Base-by-base conservation (phyloP, 2,113 vertebrate genomes). In the Papio anubis region DNA sequence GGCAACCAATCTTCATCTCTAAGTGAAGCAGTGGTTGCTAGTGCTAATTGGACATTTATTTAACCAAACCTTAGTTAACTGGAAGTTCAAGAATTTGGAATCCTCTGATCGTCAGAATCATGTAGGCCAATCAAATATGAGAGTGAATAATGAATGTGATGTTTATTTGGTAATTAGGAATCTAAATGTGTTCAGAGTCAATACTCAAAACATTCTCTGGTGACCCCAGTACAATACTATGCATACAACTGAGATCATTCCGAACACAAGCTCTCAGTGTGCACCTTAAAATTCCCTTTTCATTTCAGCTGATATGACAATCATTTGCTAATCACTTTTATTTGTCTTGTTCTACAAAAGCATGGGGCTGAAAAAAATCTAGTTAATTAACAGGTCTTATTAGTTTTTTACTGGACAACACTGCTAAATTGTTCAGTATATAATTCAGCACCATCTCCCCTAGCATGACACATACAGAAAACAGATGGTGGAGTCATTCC, bases 281-380 rank as follows among this genome's bases (percentile, higher is more conserved):
- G 25, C 27, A 4, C 10, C 48, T 1, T 32, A 50, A 73, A 86
- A 68, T 59, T 72, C 20, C 57, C 20, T 78, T 50, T 79, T 80
- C 14, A 88, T 66, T 86, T 88, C 52, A 78, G 35, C 52, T 32
- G 50, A 20, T 57, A 35, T 32, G 30, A 80, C 52, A 64, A 64
- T 90, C 1, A n/a, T 43, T 72, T 61, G 13, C 52, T 57, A 50
- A 87, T 57, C 32, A 38, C 35, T 96, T 78, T 66, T 38, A 50
- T 14, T 82, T 68, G 30, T 80, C 68, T 81, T 78, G 21, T 90
- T 79, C 87, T 89, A 57, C 76, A 87, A 93, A 95, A 80, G 89
- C 55, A 84, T 32, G 76, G 40, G 5, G 75, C 66, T 16, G 21
- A 17, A 23, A 59, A 66, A 35, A 83, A n/a, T 70, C 61, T 84